A percentile compares a stretch with the other conserved stretches of the same genome.
phyloP scores from a whole-genome alignment of 37 sponge, comb jelly and placozoan species.

The Amphimedon queenslandica region DNA sequence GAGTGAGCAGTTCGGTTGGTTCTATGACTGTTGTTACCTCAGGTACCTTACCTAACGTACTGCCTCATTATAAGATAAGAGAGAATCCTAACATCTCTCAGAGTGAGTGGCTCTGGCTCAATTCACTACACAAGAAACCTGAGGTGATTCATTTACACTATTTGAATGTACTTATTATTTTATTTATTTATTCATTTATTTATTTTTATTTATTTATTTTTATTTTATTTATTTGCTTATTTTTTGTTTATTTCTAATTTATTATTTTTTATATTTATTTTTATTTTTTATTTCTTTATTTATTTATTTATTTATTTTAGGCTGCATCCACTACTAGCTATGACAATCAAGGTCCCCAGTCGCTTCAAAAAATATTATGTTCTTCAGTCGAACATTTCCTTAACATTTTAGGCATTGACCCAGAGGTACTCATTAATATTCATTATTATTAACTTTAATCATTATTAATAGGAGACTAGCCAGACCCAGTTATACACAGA shows the following conservation, averaged over 20 bases:
- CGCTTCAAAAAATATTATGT: constrained; percentile 39
- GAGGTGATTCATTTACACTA: too few species aligned
- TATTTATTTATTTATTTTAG: background rate
- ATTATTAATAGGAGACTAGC: constrained; percentile 29
- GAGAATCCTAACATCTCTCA: constrained; percentile 69
- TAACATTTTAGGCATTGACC: constrained; percentile 33
- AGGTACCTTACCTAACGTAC: constrained; percentile 52
- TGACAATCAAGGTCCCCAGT: background rate
- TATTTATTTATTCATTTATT: background rate
- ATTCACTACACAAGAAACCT: too few species aligned
- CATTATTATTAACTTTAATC: background rate
- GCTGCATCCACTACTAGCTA: background rate
- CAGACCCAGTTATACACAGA: constrained; percentile 60
- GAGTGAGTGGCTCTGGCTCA: too few species aligned
- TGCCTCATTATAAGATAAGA: constrained; percentile 69
- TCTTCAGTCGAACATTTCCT: constrained; percentile 37
- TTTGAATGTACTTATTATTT: background rate
- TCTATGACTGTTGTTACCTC: constrained; percentile 63
- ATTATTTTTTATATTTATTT: background rate
- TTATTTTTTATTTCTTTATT: background rate
- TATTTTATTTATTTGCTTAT: background rate
- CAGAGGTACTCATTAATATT: constrained; percentile 8
- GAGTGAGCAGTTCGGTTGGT: constrained; percentile 50
- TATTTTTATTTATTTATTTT: background rate
- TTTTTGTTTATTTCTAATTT: background rate